Conservation (phyloP, 2,888 invertebrate species). For the Euproctis similis region DNA sequence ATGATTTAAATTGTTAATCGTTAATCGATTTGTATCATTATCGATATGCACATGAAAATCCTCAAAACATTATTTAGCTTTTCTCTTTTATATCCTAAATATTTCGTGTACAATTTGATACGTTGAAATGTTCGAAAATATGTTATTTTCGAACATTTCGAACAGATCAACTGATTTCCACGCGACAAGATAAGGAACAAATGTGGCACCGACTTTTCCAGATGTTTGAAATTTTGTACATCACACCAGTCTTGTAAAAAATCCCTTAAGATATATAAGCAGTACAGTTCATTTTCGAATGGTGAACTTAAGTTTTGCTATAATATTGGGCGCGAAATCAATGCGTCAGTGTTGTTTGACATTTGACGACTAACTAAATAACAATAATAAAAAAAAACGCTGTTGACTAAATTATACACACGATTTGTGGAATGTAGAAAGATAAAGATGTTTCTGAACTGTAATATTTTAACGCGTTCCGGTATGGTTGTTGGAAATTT, state of each 20-base stretch:
- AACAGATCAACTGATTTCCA: constrained; percentile 6
- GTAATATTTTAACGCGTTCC: no score
- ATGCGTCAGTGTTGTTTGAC: constrained; percentile 7
- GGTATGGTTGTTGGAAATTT: no score
- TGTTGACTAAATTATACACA: no score
- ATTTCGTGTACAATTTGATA: constrained; percentile 1
- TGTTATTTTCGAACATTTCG: constrained; percentile 4
- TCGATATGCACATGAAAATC: no score
- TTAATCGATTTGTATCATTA: no score
- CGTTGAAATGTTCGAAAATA: constrained; percentile 6
- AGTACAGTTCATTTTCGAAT: constrained; percentile 1
- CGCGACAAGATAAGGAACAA: constrained; percentile 8
- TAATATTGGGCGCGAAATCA: constrained; percentile 4
- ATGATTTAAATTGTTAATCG: no score
- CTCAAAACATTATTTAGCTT: no score
- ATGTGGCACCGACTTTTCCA: constrained; percentile 6
- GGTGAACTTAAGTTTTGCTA: neutral
- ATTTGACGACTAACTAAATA: constrained; percentile 6
- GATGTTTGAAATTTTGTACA: constrained; percentile 1
- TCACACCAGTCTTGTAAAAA: neutral
- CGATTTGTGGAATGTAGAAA: no score
- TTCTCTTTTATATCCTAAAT: no score
- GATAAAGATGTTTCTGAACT: no score
- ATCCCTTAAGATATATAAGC: neutral
- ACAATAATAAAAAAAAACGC: no score